phyloP scores from a whole-genome alignment of 2,797 vertebrate species.

The Phoxinus dragarum region DNA sequence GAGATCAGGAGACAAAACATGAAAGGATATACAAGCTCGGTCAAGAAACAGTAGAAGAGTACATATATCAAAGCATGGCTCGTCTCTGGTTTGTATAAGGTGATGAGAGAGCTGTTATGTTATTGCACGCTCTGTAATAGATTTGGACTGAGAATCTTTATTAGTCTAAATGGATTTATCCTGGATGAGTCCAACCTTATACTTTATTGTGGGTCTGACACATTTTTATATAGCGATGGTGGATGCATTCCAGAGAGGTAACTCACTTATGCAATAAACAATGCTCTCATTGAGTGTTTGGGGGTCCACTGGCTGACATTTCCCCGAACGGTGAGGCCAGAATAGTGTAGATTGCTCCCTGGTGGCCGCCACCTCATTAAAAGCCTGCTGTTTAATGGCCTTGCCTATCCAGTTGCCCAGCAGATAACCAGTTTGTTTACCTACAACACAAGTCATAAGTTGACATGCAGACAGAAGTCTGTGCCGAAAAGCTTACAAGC shows the following conservation, averaged over 20 bases:
- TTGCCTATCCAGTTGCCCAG: constrained; percentile 48
- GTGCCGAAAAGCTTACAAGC: constrained; percentile 31
- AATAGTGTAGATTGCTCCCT: constrained; percentile 40
- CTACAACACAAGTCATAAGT: constrained; percentile 50
- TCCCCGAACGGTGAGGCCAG: constrained; percentile 42
- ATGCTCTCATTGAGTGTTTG: constrained; percentile 58
- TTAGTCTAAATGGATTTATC: constrained; percentile 47
- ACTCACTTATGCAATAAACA: constrained; percentile 62
- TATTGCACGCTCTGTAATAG: constrained; percentile 27
- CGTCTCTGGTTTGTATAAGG: constrained; percentile 29
- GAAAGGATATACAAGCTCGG: constrained; percentile 43
- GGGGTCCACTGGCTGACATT: constrained; percentile 48
- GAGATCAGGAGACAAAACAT: constrained; percentile 32
- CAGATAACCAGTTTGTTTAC: constrained; percentile 55
- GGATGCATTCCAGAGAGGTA: constrained; percentile 60
- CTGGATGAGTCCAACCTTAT: constrained; percentile 45
- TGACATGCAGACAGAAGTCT: constrained; percentile 51
- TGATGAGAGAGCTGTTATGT: constrained; percentile 43
- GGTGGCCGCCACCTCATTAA: constrained; percentile 59
- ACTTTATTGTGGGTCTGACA: constrained; percentile 54
- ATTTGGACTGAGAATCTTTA: constrained; percentile 53
- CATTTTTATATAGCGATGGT: constrained; percentile 58
- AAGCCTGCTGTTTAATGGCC: constrained; percentile 57
- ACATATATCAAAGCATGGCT: constrained; percentile 10
- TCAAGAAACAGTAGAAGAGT: constrained; percentile 20